Evolutionary conservation across 1,140 invertebrate species (phyloP).

Genomic region (Mesaphorura yosii): DNA sequence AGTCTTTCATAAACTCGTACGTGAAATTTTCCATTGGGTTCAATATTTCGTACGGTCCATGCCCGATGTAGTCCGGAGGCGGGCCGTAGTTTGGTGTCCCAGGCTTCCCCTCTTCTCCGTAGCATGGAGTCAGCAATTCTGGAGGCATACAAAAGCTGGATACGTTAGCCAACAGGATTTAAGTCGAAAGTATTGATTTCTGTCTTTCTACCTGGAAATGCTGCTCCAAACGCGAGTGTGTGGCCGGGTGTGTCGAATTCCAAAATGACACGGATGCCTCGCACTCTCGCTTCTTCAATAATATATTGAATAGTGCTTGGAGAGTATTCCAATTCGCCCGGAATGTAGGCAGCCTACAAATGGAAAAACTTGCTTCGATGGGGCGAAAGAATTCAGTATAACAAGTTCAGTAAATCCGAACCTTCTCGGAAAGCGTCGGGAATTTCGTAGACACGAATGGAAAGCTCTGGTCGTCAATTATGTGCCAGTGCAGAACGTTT

Average conservation of each 20-base stretch:
- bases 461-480: conserved; percentile 43
- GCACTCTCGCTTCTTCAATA: conserved; percentile 60
- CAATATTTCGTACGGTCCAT: conserved; percentile 46
- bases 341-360: conserved; percentile 54
- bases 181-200: neutral
- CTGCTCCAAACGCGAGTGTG: conserved; percentile 19
- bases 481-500: conserved; percentile 54
- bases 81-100: too few relatives aligned
- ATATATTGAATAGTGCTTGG: conserved; percentile 50
- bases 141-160: conserved; percentile 32
- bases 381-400: neutral
- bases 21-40: conserved; percentile 53
- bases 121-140: conserved; percentile 63
- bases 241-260: conserved; percentile 83
- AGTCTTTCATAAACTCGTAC: conserved; percentile 52
- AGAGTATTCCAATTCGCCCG: conserved; percentile 55
- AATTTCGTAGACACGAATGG: conserved; percentile 19
- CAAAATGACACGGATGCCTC: conserved; percentile 77
- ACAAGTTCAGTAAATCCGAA: neutral
- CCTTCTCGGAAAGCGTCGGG: conserved; percentile 22
- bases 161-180: too few relatives aligned
- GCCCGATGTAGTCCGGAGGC: conserved; percentile 13
- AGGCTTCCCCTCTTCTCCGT: conserved; percentile 38
- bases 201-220: conserved; percentile 20
- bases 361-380: conserved; percentile 35